A percentile compares a stretch with the other conserved stretches of the same genome.
phyloP scores from a whole-genome alignment of 2,888 invertebrate species.

The Leucoptera coffeella region DNA sequence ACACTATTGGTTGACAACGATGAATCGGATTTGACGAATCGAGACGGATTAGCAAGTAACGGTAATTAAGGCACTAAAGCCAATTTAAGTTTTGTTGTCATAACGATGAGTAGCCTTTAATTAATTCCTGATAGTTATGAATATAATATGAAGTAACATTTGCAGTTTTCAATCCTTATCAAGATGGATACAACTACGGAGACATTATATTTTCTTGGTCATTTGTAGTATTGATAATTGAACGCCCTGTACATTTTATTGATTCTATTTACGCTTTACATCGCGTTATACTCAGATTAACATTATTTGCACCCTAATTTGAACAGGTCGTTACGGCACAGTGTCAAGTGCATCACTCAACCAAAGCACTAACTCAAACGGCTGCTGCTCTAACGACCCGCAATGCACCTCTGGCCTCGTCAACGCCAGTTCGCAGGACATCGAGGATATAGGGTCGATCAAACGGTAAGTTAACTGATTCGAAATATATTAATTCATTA shows the following conservation, averaged over 20 bases:
- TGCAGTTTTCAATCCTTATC: too few species aligned
- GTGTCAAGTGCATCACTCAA: slow-evolving; percentile 30
- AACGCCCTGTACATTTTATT: slow-evolving; percentile 4
- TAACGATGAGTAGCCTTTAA: too few species aligned
- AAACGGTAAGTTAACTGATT: not conserved
- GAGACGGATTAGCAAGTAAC: too few species aligned
- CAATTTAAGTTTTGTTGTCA: too few species aligned
- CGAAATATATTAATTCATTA: slow-evolving; percentile 2
- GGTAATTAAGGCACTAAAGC: too few species aligned
- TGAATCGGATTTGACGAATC: too few species aligned
- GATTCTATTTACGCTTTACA: not conserved
- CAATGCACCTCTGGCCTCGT: slow-evolving; percentile 19
- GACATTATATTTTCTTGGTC: too few species aligned
- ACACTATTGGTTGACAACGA: slow-evolving; percentile 34
- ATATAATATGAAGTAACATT: too few species aligned
- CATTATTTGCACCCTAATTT: not conserved
- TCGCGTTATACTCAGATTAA: not conserved
- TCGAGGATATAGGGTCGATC: slow-evolving; percentile 52
- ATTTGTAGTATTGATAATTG: slow-evolving; percentile 11
- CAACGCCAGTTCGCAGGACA: slow-evolving; percentile 27
- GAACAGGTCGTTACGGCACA: slow-evolving; percentile 44
- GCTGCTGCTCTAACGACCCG: slow-evolving; percentile 30
- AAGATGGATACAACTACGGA: too few species aligned
- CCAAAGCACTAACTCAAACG: slow-evolving; percentile 14
- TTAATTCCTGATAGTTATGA: too few species aligned